Evolutionary conservation across 2,888 invertebrate genomes (phyloP).

Genomic region (Syritta pipiens): DNA sequence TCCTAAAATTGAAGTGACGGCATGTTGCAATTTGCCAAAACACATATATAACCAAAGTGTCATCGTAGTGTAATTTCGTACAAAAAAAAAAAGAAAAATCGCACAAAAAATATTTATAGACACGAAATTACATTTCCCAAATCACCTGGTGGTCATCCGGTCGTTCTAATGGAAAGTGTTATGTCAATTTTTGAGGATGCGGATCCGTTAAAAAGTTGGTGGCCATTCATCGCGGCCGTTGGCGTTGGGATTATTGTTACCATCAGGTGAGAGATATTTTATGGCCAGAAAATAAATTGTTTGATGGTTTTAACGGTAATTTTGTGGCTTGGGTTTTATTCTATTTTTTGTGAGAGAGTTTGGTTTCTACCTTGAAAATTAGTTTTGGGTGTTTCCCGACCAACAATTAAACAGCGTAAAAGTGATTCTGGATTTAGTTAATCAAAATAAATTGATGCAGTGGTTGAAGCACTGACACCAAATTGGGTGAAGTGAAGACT

Average conservation of each 20-base stretch:
- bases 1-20: conserved; percentile 26
- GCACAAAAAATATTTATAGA: too few species aligned
- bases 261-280: conserved; percentile 79
- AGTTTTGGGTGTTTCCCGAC: too few species aligned
- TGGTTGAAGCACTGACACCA: too few species aligned
- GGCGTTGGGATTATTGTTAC: conserved; percentile 80
- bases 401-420: too few species aligned
- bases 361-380: too few species aligned
- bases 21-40: conserved; percentile 15
- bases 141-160: too few species aligned
- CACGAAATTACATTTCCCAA: background rate
- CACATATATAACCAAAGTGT: conserved; percentile 2
- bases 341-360: too few species aligned
- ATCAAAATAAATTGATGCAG: too few species aligned
- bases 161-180: conserved; percentile 77
- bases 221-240: conserved; percentile 81
- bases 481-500: too few species aligned
- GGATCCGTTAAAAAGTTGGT: conserved; percentile 80
- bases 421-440: too few species aligned
- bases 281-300: background rate
- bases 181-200: conserved; percentile 76
- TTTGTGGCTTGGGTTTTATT: too few species aligned
- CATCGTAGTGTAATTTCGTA: background rate
- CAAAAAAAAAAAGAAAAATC: background rate
- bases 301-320: background rate